These are phyloP conservation scores for Magallana nippona DNA, from an alignment of 2,888 invertebrate species.

Conservation along the genomic window DNA sequence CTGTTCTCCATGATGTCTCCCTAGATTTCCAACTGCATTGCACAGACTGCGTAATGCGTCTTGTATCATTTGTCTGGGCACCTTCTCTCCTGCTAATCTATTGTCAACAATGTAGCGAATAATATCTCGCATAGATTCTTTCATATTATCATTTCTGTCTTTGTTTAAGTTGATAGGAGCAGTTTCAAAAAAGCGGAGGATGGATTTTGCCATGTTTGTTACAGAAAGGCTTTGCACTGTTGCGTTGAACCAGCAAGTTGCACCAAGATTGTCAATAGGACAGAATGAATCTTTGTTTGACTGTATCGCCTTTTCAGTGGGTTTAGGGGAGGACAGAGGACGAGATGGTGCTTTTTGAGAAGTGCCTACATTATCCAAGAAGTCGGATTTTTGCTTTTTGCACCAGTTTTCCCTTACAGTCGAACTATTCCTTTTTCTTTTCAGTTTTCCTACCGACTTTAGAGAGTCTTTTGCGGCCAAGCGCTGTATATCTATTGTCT, in stretches of 20 bases:
- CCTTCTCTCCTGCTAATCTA: neutral
- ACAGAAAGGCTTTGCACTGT: neutral
- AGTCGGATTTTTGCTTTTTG: neutral
- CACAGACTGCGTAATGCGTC: neutral
- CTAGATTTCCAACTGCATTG: too few species aligned
- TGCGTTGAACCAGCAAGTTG: conserved; percentile 26
- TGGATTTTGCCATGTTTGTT: neutral
- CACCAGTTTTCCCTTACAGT: neutral
- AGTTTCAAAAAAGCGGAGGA: neutral
- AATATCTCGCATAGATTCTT: neutral
- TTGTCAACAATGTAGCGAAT: neutral
- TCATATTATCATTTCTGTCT: neutral
- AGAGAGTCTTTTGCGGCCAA: neutral
- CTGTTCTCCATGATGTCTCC: neutral
- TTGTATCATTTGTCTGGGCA: neutral
- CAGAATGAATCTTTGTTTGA: neutral
- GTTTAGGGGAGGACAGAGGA: neutral
- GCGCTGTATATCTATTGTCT: neutral
- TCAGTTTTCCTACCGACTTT: neutral
- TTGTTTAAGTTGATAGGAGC: neutral
- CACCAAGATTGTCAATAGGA: neutral
- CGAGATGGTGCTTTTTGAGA: neutral
- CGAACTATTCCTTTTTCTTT: neutral
- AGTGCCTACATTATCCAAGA: neutral
- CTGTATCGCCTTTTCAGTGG: neutral